Evolutionary conservation across 2,888 invertebrate species (phyloP).

Genomic region (Apocheima hispidaria): DNA sequence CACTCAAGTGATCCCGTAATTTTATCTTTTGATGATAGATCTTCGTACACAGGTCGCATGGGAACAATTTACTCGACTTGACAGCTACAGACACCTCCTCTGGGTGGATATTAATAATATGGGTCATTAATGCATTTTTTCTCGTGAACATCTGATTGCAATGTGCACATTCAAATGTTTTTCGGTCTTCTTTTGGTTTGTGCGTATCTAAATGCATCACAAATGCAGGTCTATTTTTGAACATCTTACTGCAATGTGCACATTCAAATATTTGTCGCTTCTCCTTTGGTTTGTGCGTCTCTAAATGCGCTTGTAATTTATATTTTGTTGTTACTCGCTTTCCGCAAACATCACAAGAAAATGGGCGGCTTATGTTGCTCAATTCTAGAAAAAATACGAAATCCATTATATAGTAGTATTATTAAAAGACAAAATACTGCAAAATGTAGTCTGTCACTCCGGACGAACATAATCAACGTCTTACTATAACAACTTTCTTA

Average conservation of each 20-base stretch:
- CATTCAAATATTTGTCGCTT: background rate
- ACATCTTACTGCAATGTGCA: constrained; percentile 4
- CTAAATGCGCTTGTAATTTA: background rate
- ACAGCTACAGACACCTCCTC: background rate
- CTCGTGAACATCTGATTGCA: background rate
- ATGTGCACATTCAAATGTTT: constrained; percentile 4
- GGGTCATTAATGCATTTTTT: background rate
- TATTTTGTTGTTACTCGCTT: background rate
- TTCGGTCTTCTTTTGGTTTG: background rate
- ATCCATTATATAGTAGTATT: no score
- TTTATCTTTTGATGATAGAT: background rate
- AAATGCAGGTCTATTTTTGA: no score
- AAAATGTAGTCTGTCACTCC: no score
- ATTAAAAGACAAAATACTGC: no score
- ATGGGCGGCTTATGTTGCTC: background rate
- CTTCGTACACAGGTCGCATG: background rate
- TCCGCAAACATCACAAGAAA: background rate
- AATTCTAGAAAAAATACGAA: background rate
- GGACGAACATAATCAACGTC: no score
- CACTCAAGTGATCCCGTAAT: background rate
- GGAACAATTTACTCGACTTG: background rate
- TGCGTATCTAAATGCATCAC: background rate
- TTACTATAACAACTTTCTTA: no score
- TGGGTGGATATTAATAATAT: background rate
- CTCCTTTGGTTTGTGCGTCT: background rate